Conservation (phyloP, 2,113 vertebrate genomes). For the Hippopotamus amphibius region DNA sequence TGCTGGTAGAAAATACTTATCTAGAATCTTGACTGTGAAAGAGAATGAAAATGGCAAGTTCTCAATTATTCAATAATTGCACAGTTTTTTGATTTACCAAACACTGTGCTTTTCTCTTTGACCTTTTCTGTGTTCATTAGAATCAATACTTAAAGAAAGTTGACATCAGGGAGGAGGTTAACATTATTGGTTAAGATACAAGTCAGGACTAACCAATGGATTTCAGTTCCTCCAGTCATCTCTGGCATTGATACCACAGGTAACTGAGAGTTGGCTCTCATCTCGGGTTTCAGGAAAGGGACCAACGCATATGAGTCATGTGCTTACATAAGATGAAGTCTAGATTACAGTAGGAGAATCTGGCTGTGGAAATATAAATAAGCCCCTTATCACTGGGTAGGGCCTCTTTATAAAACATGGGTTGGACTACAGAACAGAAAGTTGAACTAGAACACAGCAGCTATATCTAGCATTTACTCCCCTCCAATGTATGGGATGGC, state of each 20-base stretch:
- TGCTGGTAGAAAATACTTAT: neutral
- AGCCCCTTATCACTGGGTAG: constrained; percentile 69
- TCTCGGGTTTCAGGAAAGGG: constrained; percentile 69
- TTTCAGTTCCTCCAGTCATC: neutral
- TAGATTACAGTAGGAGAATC: constrained; percentile 62
- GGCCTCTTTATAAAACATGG: constrained; percentile 63
- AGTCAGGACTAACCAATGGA: neutral
- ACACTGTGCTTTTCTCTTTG: neutral
- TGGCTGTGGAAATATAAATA: constrained; percentile 73
- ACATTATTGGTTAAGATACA: neutral
- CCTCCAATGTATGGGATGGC: neutral
- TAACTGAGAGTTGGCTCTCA: constrained; percentile 61
- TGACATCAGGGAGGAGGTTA: neutral
- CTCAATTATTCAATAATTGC: neutral
- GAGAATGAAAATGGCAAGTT: neutral
- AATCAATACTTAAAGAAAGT: neutral
- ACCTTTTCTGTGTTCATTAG: neutral
- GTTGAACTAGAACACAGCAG: neutral
- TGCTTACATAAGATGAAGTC: constrained; percentile 66
- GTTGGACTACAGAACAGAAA: constrained; percentile 53
- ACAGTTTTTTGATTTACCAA: neutral
- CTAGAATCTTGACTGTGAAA: neutral
- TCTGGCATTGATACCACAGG: neutral
- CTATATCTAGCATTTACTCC: neutral
- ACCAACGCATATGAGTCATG: constrained; percentile 63